phyloP scores from a whole-genome alignment of 2,797 vertebrate genomes.

The Sitta carolinensis region DNA sequence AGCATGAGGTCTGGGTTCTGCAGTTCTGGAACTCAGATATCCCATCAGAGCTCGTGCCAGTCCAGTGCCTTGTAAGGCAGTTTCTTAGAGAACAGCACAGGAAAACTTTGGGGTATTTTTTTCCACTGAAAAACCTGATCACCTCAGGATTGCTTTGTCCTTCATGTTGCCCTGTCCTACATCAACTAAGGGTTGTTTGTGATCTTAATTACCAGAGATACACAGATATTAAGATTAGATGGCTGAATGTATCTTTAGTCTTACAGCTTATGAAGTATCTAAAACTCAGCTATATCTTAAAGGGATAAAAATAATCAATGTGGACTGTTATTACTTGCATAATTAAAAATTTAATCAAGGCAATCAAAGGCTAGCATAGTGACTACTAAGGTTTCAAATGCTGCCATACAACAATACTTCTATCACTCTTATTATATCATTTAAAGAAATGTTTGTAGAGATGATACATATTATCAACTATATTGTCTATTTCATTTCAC shows the following conservation, averaged over 20 bases:
- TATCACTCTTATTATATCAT: background rate
- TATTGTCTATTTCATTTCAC: background rate
- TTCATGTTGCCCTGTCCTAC: background rate
- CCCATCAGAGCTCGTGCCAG: background rate
- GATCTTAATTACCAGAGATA: background rate
- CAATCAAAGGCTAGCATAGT: background rate
- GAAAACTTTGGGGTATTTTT: background rate
- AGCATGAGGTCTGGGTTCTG: background rate
- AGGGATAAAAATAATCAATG: background rate
- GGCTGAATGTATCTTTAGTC: background rate
- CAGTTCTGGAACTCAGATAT: background rate
- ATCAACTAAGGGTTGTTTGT: rapidly evolving
- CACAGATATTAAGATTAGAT: background rate
- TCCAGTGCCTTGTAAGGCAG: background rate
- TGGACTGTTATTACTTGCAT: background rate
- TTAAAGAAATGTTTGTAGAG: background rate
- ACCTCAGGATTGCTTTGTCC: background rate
- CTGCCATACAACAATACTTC: background rate
- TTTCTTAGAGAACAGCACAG: background rate
- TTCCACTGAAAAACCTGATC: background rate
- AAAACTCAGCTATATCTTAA: background rate
- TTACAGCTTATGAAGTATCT: background rate
- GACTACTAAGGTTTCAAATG: background rate
- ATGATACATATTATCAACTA: background rate
- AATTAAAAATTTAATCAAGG: background rate